Base-by-base conservation (phyloP, 2,888 invertebrate genomes). In the Antitype chi region DNA sequence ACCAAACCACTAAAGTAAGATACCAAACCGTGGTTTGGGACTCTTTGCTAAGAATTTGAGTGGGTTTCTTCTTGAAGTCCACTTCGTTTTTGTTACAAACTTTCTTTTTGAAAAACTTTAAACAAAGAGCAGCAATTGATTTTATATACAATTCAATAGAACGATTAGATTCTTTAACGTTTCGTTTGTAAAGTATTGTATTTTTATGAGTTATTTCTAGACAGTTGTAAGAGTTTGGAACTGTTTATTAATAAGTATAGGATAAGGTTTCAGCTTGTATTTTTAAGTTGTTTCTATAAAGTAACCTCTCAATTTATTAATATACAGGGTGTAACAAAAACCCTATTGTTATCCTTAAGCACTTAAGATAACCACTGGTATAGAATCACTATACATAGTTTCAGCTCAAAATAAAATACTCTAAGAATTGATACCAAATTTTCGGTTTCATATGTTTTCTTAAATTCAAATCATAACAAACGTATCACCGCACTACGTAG, bases 1-100 rank as follows among this genome's bases (percentile, higher is more conserved):
- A 85, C 90, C 89, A 88, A 52, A 88, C 78, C 66, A 80, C 85
- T 73, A 89, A 91, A 89, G 88, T 89, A 83, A 85, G 88, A 90
- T 88, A 92, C 90, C 91, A 93, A 93, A 91, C 91, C 91, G 89
- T 88, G 92, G 93, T 91, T 91, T 89, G 90, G 89, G 90, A 90
- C 90, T 90, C 91, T 92, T 93, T 91, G 89, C 88, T 85, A 91
- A 91, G 93, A 92, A 93, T 94, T 94, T 92, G 90, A 94, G 93
- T 90, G 88, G 92, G 91, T 92, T 93, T 91, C 91, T 90, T 89
- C 84, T 84, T 75, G 88, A 89, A 90, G 90, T 92, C 92, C 92
- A 90, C 89, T 90, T 90, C 87, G 91, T 93, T 92, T 90, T 89
- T 88, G 80, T 89, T 85, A 85, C 78, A 74, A 89, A 92, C 86